These are phyloP conservation scores for Protophormia terraenovae DNA, from an alignment of 2,888 invertebrate genomes.

Conservation along the genomic window DNA sequence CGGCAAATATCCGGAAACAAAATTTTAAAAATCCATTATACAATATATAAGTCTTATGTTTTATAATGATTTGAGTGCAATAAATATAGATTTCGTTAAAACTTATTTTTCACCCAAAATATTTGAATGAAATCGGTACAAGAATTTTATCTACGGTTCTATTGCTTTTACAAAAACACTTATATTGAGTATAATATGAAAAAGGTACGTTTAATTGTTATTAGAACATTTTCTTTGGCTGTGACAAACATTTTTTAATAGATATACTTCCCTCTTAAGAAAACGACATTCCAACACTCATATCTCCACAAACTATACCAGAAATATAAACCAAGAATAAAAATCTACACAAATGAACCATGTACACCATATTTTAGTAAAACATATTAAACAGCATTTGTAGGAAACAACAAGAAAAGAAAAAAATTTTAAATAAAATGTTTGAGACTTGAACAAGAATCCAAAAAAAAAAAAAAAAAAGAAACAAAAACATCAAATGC, in stretches of 20 bases:
- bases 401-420: conserved; percentile 20
- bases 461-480: background rate
- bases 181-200: too few species aligned
- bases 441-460: conserved; percentile 44
- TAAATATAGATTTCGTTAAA: too few species aligned
- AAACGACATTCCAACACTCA: background rate
- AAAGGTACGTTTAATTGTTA: too few species aligned
- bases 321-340: conserved; percentile 7
- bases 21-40: too few species aligned
- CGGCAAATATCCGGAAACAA: too few species aligned
- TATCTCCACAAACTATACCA: background rate
- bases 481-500: conserved; percentile 17
- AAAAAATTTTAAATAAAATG: conserved; percentile 36
- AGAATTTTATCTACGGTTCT: too few species aligned
- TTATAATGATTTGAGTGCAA: too few species aligned
- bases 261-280: background rate
- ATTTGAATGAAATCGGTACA: too few species aligned
- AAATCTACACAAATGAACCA: conserved; percentile 53
- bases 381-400: conserved; percentile 58
- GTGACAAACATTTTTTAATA: background rate
- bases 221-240: background rate
- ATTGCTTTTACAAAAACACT: too few species aligned
- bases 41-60: too few species aligned
- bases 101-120: too few species aligned
- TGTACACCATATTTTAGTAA: conserved; percentile 52